phyloP scores from a whole-genome alignment of 1,140 invertebrate genomes.

The Antheraea pernyi region DNA sequence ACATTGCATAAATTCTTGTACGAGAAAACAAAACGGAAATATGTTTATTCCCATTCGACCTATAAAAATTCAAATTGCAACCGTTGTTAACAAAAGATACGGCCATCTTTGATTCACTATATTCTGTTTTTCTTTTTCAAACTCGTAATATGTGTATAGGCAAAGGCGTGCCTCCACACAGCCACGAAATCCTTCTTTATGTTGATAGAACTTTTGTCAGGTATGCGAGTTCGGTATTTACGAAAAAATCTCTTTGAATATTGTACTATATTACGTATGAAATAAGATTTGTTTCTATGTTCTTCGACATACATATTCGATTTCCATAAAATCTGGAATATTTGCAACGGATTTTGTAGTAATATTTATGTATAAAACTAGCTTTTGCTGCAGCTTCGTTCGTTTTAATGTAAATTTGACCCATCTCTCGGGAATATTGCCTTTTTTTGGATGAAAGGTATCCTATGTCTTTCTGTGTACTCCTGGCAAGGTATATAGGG shows the following conservation, averaged over 20 bases:
- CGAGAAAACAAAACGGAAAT: neutral
- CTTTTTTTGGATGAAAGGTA: no score
- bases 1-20: no score
- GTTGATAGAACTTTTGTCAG: constrained; percentile 16
- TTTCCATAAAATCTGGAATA: neutral
- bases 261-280: neutral
- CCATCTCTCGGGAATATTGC: no score
- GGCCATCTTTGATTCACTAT: neutral
- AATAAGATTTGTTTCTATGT: neutral
- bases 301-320: neutral
- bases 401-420: no score
- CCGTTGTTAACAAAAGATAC: neutral
- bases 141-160: neutral
- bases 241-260: neutral
- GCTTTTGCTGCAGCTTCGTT: no score
- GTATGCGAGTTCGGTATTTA: constrained; percentile 11
- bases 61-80: neutral
- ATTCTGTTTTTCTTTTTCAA: neutral
- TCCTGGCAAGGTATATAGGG: no score
- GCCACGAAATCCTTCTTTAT: constrained; percentile 20
- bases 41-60: neutral
- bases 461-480: no score
- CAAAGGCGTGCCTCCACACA: neutral
- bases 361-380: no score
- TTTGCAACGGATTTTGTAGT: no score